These are phyloP conservation scores for Dromaius novaehollandiae DNA, from an alignment of 2,113 vertebrate genomes.

Conservation along the genomic window DNA sequence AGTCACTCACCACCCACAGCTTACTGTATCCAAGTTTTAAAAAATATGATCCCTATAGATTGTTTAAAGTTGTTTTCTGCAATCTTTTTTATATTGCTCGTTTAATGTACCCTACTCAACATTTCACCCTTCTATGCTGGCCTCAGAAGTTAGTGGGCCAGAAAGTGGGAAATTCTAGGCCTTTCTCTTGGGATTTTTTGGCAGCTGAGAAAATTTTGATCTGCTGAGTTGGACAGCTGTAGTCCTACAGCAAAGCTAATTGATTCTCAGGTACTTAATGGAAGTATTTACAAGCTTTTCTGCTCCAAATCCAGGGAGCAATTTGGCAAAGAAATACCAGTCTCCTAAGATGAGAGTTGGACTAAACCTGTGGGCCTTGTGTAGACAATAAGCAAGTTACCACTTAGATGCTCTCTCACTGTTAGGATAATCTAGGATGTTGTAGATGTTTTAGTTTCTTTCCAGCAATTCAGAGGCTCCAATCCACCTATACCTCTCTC, in stretches of 20 bases:
- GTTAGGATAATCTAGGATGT: not conserved
- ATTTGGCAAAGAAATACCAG: not conserved
- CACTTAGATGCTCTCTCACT: not conserved
- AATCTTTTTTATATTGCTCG: not conserved
- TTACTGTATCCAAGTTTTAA: not conserved
- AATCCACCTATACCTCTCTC: rapidly evolving
- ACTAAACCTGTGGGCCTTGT: not conserved
- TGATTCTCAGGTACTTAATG: not conserved
- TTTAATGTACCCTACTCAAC: too few relatives aligned
- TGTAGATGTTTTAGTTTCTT: not conserved
- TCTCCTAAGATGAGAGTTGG: not conserved
- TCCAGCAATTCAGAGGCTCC: not conserved
- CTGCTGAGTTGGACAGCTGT: not conserved
- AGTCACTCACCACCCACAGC: not conserved
- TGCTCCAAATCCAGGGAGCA: not conserved
- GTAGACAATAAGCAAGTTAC: not conserved
- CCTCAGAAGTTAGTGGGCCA: not conserved
- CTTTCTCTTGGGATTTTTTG: not conserved
- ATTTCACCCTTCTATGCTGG: not conserved
- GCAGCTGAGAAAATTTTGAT: not conserved
- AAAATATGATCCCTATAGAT: not conserved
- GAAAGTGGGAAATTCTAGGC: not conserved
- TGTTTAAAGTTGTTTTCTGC: not conserved
- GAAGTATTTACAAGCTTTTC: not conserved
- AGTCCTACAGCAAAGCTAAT: not conserved